Conservation (phyloP, 2,113 vertebrate species). For the Gobio gobio region DNA sequence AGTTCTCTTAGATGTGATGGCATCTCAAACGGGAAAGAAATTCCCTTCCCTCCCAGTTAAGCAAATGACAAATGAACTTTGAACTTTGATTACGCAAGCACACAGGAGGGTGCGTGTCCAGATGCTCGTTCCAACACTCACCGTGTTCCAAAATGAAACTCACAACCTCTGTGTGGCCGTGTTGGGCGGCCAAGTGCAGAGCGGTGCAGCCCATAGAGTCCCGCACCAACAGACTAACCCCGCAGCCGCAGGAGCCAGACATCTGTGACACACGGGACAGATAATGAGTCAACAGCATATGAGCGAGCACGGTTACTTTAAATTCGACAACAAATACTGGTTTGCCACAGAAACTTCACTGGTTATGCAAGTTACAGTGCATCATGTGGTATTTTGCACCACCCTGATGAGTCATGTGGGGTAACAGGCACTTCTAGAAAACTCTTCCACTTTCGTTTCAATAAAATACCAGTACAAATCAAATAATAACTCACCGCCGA, state of each 20-base stretch:
- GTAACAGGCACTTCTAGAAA: background rate
- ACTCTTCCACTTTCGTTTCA: constrained; percentile 11
- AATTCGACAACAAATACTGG: background rate
- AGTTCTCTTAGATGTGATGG: background rate
- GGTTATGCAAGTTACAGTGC: background rate
- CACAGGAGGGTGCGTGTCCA: background rate
- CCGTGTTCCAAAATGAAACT: constrained; percentile 90
- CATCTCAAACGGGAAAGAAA: background rate
- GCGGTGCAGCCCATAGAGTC: constrained; percentile 86
- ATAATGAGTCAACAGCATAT: background rate
- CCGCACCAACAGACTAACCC: constrained; percentile 87
- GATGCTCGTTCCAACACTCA: constrained; percentile 67
- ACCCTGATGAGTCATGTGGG: background rate
- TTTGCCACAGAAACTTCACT: background rate
- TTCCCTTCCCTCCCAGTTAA: background rate
- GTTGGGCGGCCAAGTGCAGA: constrained; percentile 88
- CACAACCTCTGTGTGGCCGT: constrained; percentile 84
- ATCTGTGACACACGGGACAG: constrained; percentile 73
- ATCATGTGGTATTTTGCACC: background rate
- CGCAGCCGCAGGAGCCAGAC: constrained; percentile 84
- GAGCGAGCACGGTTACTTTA: background rate
- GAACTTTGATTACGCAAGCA: background rate
- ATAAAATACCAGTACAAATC: background rate
- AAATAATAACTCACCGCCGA: constrained; percentile 30
- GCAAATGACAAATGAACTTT: background rate